Evolutionary conservation across 2,797 vertebrate species (phyloP).

Genomic region (Rachycentron canadum): DNA sequence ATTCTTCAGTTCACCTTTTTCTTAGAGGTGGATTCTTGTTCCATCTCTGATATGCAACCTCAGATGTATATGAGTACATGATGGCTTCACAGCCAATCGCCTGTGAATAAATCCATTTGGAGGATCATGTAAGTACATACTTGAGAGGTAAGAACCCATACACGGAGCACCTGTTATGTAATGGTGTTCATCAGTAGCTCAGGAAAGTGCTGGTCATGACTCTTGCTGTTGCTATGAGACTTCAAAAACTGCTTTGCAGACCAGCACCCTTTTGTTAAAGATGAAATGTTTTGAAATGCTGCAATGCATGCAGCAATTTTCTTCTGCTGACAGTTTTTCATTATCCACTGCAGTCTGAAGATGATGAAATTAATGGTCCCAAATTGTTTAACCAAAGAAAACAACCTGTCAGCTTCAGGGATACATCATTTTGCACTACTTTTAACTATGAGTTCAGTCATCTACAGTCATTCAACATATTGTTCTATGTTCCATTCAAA

Average conservation of each 20-base stretch:
- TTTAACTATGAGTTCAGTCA: neutral
- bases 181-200: slow-evolving; percentile 38
- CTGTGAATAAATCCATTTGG: slow-evolving; percentile 46
- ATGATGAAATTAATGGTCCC: slow-evolving; percentile 13
- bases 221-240: slow-evolving; percentile 48
- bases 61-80: slow-evolving; percentile 11
- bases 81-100: slow-evolving; percentile 5
- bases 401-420: neutral
- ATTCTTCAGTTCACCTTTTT: slow-evolving; percentile 1
- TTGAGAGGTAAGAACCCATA: slow-evolving; percentile 47
- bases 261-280: slow-evolving; percentile 4
- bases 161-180: slow-evolving; percentile 40
- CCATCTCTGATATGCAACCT: neutral
- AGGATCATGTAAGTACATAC: slow-evolving; percentile 34
- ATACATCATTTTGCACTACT: neutral
- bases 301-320: slow-evolving; percentile 9
- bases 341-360: neutral
- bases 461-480: neutral
- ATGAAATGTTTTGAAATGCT: slow-evolving; percentile 25
- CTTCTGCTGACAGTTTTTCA: neutral
- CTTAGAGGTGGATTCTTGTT: slow-evolving; percentile 24
- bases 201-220: slow-evolving; percentile 41
- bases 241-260: slow-evolving; percentile 31
- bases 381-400: slow-evolving; percentile 1
- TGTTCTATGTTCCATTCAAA: neutral